Base-by-base conservation (phyloP, 2,113 vertebrate genomes). In the Cromileptes altivelis region DNA sequence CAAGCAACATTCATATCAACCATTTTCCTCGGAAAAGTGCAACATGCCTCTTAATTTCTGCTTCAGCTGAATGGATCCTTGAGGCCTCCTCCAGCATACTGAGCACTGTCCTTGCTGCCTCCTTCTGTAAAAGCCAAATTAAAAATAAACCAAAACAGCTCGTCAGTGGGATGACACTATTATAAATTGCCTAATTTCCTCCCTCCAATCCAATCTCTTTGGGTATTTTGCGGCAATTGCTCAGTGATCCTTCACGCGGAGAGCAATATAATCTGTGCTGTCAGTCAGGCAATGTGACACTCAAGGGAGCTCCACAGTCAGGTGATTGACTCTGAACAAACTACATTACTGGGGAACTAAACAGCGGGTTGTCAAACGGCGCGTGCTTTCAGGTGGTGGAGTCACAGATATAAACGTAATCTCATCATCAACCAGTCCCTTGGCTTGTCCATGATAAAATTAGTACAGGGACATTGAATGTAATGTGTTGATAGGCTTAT, bases 401-500 rank as follows among this genome's bases (percentile, higher is more conserved):
- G 85, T 89, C 55, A 49, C 17, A 8, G 61, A 47, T 56, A 55
- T 73, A 37, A 61, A 75, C 37, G 65, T 84, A 89, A 93, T 91
- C 88, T 74, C 67, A 87, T 92, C 78, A 86, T 88, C 73, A 65
- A 64, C 47, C 57, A 33, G 73, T 91, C 81, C 84, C 88, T 73
- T 47, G 74, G 79, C 62, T 81, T 77, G 70, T 79, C 42, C 57
- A 10, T 78, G 84, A 90, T 88, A 68, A 56, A 87, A 87, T 89
- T 85, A 85, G 72, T 58, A 70, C 55, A 75, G 71, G 50, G 67
- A 78, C 72, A 85, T 79, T 79, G 45, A 76, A 72, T 72, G 81
- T 86, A 86, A 93, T 91, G 82, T 88, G 87, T 80, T 90, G 81
- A 91, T 84, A 18, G 73, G 88, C 82, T 85, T 81, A 85, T 91